phyloP scores from a whole-genome alignment of 2,888 invertebrate genomes.

The Punctoribates punctum region DNA sequence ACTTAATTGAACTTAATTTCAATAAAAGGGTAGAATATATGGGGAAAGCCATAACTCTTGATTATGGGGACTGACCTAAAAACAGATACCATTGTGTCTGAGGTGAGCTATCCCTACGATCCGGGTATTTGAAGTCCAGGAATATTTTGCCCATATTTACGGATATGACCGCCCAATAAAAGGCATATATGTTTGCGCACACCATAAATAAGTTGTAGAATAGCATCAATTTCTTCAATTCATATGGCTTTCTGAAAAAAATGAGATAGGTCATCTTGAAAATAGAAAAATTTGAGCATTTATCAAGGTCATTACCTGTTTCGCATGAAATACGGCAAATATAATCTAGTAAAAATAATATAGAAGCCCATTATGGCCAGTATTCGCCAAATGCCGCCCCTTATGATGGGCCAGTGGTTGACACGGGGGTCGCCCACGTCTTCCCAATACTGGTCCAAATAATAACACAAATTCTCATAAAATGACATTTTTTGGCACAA shows the following conservation, averaged over 20 bases:
- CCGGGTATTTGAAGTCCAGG: conserved; percentile 37
- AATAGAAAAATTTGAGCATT: not conserved
- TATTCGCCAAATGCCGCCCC: conserved; percentile 35
- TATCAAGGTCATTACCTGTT: conserved; percentile 6
- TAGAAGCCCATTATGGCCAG: conserved; percentile 5
- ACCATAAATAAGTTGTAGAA: conserved; percentile 34
- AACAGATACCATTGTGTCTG: not conserved
- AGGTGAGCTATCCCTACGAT: not conserved
- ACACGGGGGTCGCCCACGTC: conserved; percentile 34
- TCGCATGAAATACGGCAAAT: conserved; percentile 28
- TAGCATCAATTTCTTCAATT: conserved; percentile 32
- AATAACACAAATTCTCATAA: conserved; percentile 1
- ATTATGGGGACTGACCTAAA: conserved; percentile 4
- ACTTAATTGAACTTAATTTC: too few species aligned
- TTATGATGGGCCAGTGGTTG: conserved; percentile 14
- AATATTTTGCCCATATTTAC: conserved; percentile 9
- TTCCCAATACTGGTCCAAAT: conserved; percentile 39
- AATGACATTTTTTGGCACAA: too few species aligned
- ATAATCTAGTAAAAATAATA: not conserved
- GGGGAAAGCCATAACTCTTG: not conserved
- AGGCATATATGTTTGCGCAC: conserved; percentile 17
- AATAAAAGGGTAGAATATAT: too few species aligned
- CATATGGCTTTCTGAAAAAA: conserved; percentile 21
- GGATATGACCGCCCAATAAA: conserved; percentile 5
- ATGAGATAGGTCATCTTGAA: too few species aligned